phyloP scores from a whole-genome alignment of 2,888 invertebrate genomes.

The Thereva nobilitata region DNA sequence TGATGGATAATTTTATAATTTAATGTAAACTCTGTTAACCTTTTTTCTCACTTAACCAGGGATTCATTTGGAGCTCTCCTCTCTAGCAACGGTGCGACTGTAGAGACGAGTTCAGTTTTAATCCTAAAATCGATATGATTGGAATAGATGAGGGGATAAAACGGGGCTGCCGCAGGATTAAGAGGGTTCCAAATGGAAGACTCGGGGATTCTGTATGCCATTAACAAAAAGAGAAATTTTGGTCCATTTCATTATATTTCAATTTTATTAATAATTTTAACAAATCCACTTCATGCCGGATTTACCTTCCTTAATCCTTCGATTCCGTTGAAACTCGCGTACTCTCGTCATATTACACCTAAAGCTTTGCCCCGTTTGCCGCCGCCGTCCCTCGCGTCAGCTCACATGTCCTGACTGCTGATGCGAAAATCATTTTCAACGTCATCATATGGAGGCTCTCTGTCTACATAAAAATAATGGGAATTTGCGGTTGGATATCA shows the following conservation, averaged over 20 bases:
- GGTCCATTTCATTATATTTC: slow-evolving; percentile 34
- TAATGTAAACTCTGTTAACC: slow-evolving; percentile 34
- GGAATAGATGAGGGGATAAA: slow-evolving; percentile 38
- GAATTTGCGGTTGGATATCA: slow-evolving; percentile 31
- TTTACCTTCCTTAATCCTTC: slow-evolving; percentile 40
- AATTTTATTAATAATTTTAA: slow-evolving; percentile 42
- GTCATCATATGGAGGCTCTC: slow-evolving; percentile 20
- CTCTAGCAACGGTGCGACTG: neutral
- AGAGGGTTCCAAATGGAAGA: slow-evolving; percentile 37
- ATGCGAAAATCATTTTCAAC: slow-evolving; percentile 26
- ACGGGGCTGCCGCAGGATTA: slow-evolving; percentile 39
- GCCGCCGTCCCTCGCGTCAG: no score
- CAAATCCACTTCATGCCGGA: slow-evolving; percentile 40
- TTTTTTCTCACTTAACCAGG: slow-evolving; percentile 24
- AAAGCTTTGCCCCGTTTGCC: no score
- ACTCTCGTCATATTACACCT: slow-evolving; percentile 17
- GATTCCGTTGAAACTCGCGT: slow-evolving; percentile 33
- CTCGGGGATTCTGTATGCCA: slow-evolving; percentile 34
- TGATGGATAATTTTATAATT: slow-evolving; percentile 32
- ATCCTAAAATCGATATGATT: slow-evolving; percentile 50
- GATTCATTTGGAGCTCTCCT: slow-evolving; percentile 1
- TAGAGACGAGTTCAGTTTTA: slow-evolving; percentile 44
- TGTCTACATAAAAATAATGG: slow-evolving; percentile 29
- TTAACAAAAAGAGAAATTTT: slow-evolving; percentile 32
- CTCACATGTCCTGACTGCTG: neutral